Evolutionary conservation across 30 jellyfish, hydroid and myxozoan genomes (phyloP).

Genomic region (Sanderia malayensis): DNA sequence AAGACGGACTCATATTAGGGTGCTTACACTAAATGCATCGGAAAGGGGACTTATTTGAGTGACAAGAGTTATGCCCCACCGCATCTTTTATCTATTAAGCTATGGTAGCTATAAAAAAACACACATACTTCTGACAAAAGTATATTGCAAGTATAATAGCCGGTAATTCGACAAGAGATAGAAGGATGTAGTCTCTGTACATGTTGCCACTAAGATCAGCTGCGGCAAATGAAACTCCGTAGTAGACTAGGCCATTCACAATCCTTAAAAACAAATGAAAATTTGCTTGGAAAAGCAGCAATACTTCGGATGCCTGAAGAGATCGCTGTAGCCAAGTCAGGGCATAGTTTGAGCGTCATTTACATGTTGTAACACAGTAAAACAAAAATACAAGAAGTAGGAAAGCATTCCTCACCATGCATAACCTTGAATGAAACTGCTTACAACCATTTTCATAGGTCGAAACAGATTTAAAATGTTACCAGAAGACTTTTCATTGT

Average conservation of each 20-base stretch:
- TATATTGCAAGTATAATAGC: conserved; percentile 42
- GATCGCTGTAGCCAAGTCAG: too few relatives aligned
- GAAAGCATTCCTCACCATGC: conserved; percentile 80
- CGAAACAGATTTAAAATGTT: conserved; percentile 48
- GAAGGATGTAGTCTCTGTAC: conserved; percentile 66
- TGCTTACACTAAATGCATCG: too few relatives aligned
- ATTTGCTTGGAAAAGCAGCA: too few relatives aligned
- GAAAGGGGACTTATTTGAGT: too few relatives aligned
- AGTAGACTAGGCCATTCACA: conserved; percentile 57
- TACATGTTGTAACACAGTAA: too few relatives aligned
- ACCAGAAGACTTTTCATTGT: conserved; percentile 2
- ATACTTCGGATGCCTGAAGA: too few relatives aligned
- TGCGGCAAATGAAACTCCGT: conserved; percentile 67
- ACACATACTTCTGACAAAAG: conserved; percentile 49
- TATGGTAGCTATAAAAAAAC: not conserved
- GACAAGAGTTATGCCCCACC: not conserved
- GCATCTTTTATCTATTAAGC: not conserved
- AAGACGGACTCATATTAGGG: too few relatives aligned
- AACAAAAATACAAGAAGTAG: too few relatives aligned
- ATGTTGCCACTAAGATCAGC: conserved; percentile 60
- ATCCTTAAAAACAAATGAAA: conserved; percentile 36
- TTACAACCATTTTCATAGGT: conserved; percentile 40
- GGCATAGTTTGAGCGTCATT: too few relatives aligned
- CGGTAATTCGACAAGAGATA: conserved; percentile 63
- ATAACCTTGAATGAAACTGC: conserved; percentile 53